Evolutionary conservation across 2,113 vertebrate genomes (phyloP), one percentile per base, ranked within the genome.

Genomic region (Ondatra zibethicus): DNA sequence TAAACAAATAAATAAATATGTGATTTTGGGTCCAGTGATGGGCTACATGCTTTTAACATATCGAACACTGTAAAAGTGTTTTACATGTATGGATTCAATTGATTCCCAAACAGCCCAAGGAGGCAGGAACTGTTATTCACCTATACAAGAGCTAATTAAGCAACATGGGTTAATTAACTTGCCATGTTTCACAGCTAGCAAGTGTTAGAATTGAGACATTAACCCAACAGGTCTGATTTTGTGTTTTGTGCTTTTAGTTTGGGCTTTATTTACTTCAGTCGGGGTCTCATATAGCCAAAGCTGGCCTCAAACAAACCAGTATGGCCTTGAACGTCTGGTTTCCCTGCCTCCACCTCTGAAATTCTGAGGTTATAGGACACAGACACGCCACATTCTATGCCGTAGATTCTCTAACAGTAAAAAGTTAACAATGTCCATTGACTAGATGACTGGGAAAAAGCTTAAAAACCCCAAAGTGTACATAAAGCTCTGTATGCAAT

Each of bases 341-440:
- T 70, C 23, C 36, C 47, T 72, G 8, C 66, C 23, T 88, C 21
- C 13, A 55, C 66, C 47, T 52, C 21, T 50, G 21, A 50, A n/a
- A 72, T 72, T 50, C 66, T 88, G 66, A 14, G 47, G 23, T 29
- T 88, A 16, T 45, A 70, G 65, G 19, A 50, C 1, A 70, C 11
- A 68, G 19, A 6, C 45, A 52, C 2, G 27, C 13, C 42, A n/a
- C 25, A 33, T n/a, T 72, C 47, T 72, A 14, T 63, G 58, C 33
- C 9, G 68, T 86, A 84, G n/a, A 45, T 84, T 95, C 97, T 50
- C 66, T 50, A 86, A 82, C 31, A 91, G 61, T 82, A 88, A 85
- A 93, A 36, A 27, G 33, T 31, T 93, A 82, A 61, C 52, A 21
- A 36, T 78, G 81, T 6, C 1, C 61, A 8, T 25, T 78, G 6